Base-by-base conservation (phyloP, 2,888 invertebrate genomes). In the Lydus trimaculatus region DNA sequence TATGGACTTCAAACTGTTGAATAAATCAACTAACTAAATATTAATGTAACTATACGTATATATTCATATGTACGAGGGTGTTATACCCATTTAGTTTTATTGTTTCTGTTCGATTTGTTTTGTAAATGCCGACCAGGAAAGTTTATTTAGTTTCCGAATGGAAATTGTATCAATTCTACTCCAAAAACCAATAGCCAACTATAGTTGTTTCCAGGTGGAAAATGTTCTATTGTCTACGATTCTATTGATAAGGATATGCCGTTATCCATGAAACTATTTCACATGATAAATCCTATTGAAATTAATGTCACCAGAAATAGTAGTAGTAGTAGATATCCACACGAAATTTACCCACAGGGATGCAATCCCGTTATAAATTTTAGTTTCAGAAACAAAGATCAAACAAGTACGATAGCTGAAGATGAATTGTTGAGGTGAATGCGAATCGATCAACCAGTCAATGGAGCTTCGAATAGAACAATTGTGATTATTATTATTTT, bases 361-460 rank as follows among this genome's bases (percentile, higher is more conserved):
- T 17, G n/a, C 8, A 4, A 8, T 17, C 17, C n/a, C 6, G 33
- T 17, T 43, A 5, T 43, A 43, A 43, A 43, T 43, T 43, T 43
- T 17, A 43, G n/a, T n/a, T n/a, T n/a, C 7, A n/a, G n/a, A 43
- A 43, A 17, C 9, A 48, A 20, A 17, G 17, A 23, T 23, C 17
- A 52, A 23, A 20, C 62, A 25, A 48, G 39, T 56, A 65, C 56
- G 65, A 59, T 63, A 58, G 63, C 52, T 56, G 69, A 66, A 69
- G 69, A 69, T 65, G 66, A 66, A 69, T 69, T 61, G 69, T 69
- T 66, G 69, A 69, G 66, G 63, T 69, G 69, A 63, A 63, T 65
- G 69, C 58, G 63, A 62, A 69, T 69, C 66, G 66, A 69, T 66
- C 69, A 61, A 65, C 62, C 68, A 64, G 64, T 59, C 59, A 59